Evolutionary conservation across 2,113 vertebrate species (phyloP).

Genomic region (Sminthopsis crassicaudata): DNA sequence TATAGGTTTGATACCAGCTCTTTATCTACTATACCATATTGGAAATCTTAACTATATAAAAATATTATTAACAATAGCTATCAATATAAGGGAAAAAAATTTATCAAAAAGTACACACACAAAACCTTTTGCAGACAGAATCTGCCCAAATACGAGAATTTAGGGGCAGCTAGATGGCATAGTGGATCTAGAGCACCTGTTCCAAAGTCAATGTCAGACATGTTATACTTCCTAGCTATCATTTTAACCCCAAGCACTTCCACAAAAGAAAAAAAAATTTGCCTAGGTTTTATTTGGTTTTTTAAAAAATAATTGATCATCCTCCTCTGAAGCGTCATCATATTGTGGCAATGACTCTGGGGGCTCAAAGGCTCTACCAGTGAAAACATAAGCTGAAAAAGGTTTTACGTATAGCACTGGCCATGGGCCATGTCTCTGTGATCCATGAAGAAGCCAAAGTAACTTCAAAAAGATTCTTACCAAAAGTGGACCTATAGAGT

Average conservation of each 20-base stretch:
- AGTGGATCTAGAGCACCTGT: too few relatives aligned
- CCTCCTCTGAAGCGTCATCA: background rate
- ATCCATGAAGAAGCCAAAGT: too few relatives aligned
- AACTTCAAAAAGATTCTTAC: too few relatives aligned
- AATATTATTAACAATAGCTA: background rate
- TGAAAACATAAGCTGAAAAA: background rate
- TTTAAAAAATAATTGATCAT: background rate
- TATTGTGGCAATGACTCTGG: background rate
- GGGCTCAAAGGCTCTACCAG: background rate
- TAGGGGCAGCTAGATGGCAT: too few relatives aligned
- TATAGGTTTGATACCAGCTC: background rate
- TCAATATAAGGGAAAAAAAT: background rate
- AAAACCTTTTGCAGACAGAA: background rate
- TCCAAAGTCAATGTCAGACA: too few relatives aligned
- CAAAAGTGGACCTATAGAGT: too few relatives aligned
- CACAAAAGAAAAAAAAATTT: background rate
- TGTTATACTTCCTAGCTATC: too few relatives aligned
- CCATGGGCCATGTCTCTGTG: too few relatives aligned
- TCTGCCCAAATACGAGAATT: background rate
- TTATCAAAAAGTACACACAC: background rate
- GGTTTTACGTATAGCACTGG: background rate
- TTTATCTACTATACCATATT: background rate
- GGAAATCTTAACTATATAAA: background rate
- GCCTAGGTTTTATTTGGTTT: background rate
- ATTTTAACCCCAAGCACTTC: too few relatives aligned